phyloP scores from a whole-genome alignment of 2,113 vertebrate species.

The Scomber colias region DNA sequence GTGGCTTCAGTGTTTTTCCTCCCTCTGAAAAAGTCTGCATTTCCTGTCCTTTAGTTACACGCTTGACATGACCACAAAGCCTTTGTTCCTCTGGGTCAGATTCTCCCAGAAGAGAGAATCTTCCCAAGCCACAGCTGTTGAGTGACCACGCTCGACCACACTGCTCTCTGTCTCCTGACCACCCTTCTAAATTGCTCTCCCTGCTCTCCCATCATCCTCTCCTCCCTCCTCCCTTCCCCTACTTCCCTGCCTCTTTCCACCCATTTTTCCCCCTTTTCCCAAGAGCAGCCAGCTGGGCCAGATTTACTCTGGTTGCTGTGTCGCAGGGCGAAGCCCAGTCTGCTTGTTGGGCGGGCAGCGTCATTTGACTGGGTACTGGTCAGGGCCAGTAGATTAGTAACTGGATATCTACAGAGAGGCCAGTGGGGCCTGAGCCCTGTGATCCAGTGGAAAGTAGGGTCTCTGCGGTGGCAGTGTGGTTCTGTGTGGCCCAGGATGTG shows the following conservation, averaged over 20 bases:
- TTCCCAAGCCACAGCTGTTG: slow-evolving; percentile 72
- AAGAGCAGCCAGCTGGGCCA: slow-evolving; percentile 76
- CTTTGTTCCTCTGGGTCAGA: slow-evolving; percentile 80
- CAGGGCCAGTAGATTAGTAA: slow-evolving; percentile 81
- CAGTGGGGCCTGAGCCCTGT: slow-evolving; percentile 75
- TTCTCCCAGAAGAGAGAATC: slow-evolving; percentile 56
- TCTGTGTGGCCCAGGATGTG: slow-evolving; percentile 60
- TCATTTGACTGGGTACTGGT: slow-evolving; percentile 73
- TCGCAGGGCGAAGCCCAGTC: slow-evolving; percentile 58
- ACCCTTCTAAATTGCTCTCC: slow-evolving; percentile 61
- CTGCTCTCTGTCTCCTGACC: slow-evolving; percentile 72
- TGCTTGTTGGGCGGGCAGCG: slow-evolving; percentile 61
- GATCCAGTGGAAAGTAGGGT: slow-evolving; percentile 74
- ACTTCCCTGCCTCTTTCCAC: slow-evolving; percentile 44
- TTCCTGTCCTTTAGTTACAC: slow-evolving; percentile 74
- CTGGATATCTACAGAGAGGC: slow-evolving; percentile 77
- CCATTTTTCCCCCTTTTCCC: slow-evolving; percentile 57
- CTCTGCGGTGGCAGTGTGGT: slow-evolving; percentile 60
- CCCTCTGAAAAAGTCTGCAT: slow-evolving; percentile 55
- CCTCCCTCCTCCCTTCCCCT: slow-evolving; percentile 37
- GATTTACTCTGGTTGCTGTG: slow-evolving; percentile 79
- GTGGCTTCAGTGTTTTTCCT: slow-evolving; percentile 68
- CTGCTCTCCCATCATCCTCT: slow-evolving; percentile 19
- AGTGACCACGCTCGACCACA: slow-evolving; percentile 75
- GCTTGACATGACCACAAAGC: slow-evolving; percentile 59